Percentiles rank a stretch among this genome's conserved stretches.
Conservation (phyloP, 2,888 invertebrate species). For the Ophonus ardosiacus region DNA sequence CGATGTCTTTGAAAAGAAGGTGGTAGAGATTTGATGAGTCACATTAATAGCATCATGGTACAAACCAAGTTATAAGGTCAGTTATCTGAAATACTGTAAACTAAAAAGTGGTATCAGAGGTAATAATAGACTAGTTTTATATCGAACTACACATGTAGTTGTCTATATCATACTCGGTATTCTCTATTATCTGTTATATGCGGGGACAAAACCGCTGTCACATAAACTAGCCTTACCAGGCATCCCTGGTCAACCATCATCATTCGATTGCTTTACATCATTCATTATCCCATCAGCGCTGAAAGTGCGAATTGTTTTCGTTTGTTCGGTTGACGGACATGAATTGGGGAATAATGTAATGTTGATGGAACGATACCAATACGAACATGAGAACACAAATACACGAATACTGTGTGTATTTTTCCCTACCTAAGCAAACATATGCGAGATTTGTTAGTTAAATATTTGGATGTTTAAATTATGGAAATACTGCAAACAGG, state of each 20-base stretch:
- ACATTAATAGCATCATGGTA: too few relatives aligned
- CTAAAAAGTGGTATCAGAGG: too few relatives aligned
- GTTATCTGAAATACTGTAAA: too few relatives aligned
- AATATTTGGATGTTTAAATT: slow-evolving; percentile 24
- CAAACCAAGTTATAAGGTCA: too few relatives aligned
- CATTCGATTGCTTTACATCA: slow-evolving; percentile 47
- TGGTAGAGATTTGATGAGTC: too few relatives aligned
- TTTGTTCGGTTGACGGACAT: slow-evolving; percentile 51
- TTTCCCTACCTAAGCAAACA: slow-evolving; percentile 36
- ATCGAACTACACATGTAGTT: background rate
- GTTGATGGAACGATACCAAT: slow-evolving; percentile 44
- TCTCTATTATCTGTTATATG: background rate
- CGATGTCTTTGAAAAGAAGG: too few relatives aligned
- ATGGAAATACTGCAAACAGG: slow-evolving; percentile 21
- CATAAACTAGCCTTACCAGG: background rate
- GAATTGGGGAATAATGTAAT: slow-evolving; percentile 44
- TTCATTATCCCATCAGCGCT: slow-evolving; percentile 33
- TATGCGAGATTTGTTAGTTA: slow-evolving; percentile 17
- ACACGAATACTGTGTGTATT: slow-evolving; percentile 13
- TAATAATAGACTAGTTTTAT: too few relatives aligned
- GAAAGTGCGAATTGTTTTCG: slow-evolving; percentile 55
- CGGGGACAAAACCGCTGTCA: background rate
- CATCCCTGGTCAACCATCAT: slow-evolving; percentile 21
- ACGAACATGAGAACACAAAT: slow-evolving; percentile 16
- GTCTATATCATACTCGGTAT: background rate